Conservation (phyloP, 1,140 invertebrate genomes). For the Cardiocondyla obscurior region DNA sequence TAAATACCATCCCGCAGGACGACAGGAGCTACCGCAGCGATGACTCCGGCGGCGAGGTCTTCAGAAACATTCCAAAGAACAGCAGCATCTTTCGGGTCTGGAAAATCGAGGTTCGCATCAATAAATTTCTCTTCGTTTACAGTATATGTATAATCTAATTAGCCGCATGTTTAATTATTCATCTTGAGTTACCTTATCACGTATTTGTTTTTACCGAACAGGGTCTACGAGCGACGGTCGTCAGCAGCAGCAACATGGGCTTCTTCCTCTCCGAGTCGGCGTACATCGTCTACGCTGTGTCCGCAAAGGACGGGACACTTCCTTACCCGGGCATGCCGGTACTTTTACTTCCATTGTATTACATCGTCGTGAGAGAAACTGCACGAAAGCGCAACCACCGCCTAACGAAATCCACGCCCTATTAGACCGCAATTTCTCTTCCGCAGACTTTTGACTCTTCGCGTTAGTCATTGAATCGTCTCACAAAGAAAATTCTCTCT, state of each 20-base stretch:
- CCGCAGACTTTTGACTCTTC: background rate
- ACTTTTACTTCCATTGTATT: slow-evolving; percentile 49
- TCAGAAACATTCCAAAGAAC: slow-evolving; percentile 90
- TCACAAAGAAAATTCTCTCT: background rate
- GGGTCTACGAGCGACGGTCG: slow-evolving; percentile 90
- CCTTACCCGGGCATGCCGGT: slow-evolving; percentile 82
- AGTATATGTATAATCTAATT: background rate
- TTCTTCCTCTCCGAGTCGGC: slow-evolving; percentile 94
- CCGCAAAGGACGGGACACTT: slow-evolving; percentile 83
- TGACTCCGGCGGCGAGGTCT: slow-evolving; percentile 84
- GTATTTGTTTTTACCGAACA: slow-evolving; percentile 74
- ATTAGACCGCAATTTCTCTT: background rate
- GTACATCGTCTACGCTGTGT: slow-evolving; percentile 93
- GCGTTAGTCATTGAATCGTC: background rate
- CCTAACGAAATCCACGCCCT: background rate
- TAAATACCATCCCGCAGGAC: slow-evolving; percentile 69
- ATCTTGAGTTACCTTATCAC: background rate
- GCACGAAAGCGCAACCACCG: background rate
- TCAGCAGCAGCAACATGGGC: slow-evolving; percentile 91
- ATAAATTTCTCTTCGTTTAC: no score
- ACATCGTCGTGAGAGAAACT: slow-evolving; percentile 7
- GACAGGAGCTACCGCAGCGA: slow-evolving; percentile 80
- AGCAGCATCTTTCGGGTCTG: slow-evolving; percentile 91
- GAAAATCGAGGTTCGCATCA: slow-evolving; percentile 88
- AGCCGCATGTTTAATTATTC: background rate